Base-by-base conservation (phyloP, 2,113 vertebrate genomes). In the Scatophagus argus region DNA sequence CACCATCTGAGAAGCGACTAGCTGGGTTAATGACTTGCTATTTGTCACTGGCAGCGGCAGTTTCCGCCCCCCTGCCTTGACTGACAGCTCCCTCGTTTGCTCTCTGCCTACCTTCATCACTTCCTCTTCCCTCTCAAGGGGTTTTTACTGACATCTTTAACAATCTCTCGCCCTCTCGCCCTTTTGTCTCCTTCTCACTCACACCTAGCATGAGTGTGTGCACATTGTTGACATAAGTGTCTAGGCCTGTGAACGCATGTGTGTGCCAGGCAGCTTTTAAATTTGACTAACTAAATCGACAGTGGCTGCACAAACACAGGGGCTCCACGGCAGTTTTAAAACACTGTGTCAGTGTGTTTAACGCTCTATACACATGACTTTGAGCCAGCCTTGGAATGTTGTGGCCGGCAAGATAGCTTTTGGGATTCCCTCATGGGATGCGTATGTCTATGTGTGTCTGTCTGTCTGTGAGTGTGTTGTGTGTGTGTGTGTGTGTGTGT, bases 1-100 rank as follows among this genome's bases (percentile, higher is more conserved):
- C 82, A 32, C 74, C 82, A 27, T 83, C 84, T 82, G 83, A 84
- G 85, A 74, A 83, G 88, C 79, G 68, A 85, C 86, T 83, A 78
- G 87, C 87, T 83, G 88, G 92, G 93, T 94, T 94, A 94, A 93
- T 92, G 87, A 91, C 87, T 89, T 81, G 89, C 92, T 90, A 91
- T 95, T 93, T 94, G 92, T 94, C 92, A 92, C 88, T 90, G 92
- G 91, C 92, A 93, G 88, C 47, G 25, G 8, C 79, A 67, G 81
- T 72, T 75, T 87, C 86, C 73, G 41, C 88, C 87, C 89, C 79
- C 86, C 76, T 38, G 31, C 72, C 60, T 76, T 91, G 92, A 94
- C 81, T 90, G 94, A 93, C 93, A 89, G 90, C 82, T 86, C 83
- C 88, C 81, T 88, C 78, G 43, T 92, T 93, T 83, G 88, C 85